Evolutionary conservation across 2,888 invertebrate species (phyloP), one percentile per base, ranked within the genome.

Genomic region (Calliopum simillimum): DNA sequence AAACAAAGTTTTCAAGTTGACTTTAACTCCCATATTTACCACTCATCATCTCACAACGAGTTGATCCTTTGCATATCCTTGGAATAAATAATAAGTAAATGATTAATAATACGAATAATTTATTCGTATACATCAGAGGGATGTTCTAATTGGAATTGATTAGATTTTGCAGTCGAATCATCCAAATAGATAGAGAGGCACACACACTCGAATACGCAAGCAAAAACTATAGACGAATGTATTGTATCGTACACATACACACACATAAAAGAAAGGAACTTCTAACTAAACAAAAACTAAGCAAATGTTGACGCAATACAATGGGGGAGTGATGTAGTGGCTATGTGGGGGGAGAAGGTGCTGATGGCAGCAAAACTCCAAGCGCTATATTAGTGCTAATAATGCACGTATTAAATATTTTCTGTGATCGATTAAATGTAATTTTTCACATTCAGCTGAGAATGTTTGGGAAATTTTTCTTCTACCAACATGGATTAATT

Each of bases 91-190:
- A 83, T 83, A 84, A 78, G 77, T 80, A 81, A 83, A 84, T 84
- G 83, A 84, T 84, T 83, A 84, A 84, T 84, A 85, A 84, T 84
- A 33, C 33, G 33, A 33, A 8, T 33, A 85, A 85, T 85, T 84
- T 82, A 77, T 79, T 76, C 79, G 81, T 83, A 84, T 84, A 81
- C 84, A 84, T 81, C 82, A 80, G 84, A 84, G 84, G 81, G 80
- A 77, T 74, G 80, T 78, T 77, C 83, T 85, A 85, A 84, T 84
- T 84, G 85, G 85, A 85, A 84, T 85, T 85, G 84, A 84, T 84
- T 84, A 83, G 84, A 82, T 80, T 78, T 75, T 74, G 73, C 72
- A 71, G 75, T 73, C 72, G 70, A 72, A 70, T 73, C 71, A 73
- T 74, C 51, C 16, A 59, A 55, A 68, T 11, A 49, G 49, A 19